Base-by-base conservation (phyloP, 1,140 invertebrate species). In the Hylyphantes graminicola region DNA sequence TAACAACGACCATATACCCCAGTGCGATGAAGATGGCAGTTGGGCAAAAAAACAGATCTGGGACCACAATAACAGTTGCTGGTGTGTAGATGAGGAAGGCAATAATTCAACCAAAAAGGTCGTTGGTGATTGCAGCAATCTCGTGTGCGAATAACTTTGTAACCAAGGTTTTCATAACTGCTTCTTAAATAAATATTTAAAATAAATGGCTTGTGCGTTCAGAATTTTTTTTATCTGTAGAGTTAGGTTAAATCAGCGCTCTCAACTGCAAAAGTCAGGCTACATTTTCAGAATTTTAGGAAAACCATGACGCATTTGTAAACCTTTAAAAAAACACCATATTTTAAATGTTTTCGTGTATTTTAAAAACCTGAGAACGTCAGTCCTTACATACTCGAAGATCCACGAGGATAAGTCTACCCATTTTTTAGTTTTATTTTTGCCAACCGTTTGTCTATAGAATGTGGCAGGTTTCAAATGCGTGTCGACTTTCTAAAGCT, bases 41-140 rank as follows among this genome's bases (percentile, higher is more conserved):
- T 77, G 53, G 63, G 21, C 11, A 2, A 15, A 7, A 0, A 85
- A 59, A 48, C 82, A 85, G 53, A 77, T 73, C 64, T 85, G 82
- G 82, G 82, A 85, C 55, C 68, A 59, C 63, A 85, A 77, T 74
- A 17, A 77, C 64, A 85, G 82, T 54, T 85, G 82, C 74, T 77
- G 73, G 82, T 77, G 73, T 8, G 73, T 85, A 7, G 65, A 77
- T 19, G 54, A 85, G 11, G 48, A 85, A 2, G 74, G 74, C 19
- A 50, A 35, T 35, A 61, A 85, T 0, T 73, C 51, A 15, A 74
- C 70, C 21, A n/a, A 54, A 61, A 50, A 68, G 0, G 76, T 85
- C 65, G 17, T 7, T 10, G 9, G 53, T 15, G 64, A 77, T 0
- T 21, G 64, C 4, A 61, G 51, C 9, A 19, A 53, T 17, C 55